Percentiles rank a stretch among this genome's conserved stretches.
Conservation (phyloP, 2,888 invertebrate species). For the Cheilosia impressa region DNA sequence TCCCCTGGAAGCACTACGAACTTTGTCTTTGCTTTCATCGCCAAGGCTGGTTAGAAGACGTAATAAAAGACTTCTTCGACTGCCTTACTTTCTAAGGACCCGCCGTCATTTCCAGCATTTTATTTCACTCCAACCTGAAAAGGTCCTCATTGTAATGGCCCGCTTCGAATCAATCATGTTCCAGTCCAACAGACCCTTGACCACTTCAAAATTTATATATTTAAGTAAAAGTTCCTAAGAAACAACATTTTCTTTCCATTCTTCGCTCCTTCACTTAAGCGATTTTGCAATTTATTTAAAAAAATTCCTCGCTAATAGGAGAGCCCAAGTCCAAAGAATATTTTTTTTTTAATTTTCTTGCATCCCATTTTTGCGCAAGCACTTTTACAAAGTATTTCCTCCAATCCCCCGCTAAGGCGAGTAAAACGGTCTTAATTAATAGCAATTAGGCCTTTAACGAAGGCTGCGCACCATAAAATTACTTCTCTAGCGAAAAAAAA, state of each 20-base stretch:
- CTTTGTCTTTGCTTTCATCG: too few species aligned
- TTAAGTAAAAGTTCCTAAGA: neutral
- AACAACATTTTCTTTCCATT: neutral
- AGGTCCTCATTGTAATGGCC: too few species aligned
- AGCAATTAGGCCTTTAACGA: constrained; percentile 73
- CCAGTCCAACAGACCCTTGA: neutral
- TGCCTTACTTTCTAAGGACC: too few species aligned
- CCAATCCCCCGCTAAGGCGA: constrained; percentile 28
- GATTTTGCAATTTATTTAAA: constrained; percentile 14
- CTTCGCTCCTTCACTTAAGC: neutral
- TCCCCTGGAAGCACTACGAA: too few species aligned
- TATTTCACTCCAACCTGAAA: too few species aligned
- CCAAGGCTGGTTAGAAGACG: too few species aligned
- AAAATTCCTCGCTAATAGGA: constrained; percentile 11
- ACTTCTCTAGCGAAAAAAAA: constrained; percentile 22
- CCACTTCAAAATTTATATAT: neutral
- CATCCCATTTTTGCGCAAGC: constrained; percentile 28
- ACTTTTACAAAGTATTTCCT: constrained; percentile 21
- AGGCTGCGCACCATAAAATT: constrained; percentile 61
- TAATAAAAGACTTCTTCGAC: too few species aligned
- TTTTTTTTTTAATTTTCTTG: neutral
- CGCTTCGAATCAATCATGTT: neutral
- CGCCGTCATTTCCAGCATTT: too few species aligned
- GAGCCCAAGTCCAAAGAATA: neutral
- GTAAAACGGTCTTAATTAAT: constrained; percentile 69